Conservation (phyloP, 2,113 vertebrate genomes). For the Labeo rohita region DNA sequence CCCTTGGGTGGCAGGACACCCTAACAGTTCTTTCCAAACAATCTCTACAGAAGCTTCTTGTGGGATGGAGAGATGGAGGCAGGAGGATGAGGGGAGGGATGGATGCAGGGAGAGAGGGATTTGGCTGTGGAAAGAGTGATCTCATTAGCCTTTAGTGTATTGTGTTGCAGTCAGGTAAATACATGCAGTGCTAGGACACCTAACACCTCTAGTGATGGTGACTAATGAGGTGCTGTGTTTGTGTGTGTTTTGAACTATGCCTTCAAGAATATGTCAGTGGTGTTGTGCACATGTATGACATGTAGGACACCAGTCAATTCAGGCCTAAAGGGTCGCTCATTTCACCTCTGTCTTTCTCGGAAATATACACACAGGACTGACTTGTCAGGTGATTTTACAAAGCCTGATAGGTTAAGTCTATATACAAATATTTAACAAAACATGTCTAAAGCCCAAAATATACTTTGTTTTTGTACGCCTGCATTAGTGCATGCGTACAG, state of each 20-base stretch:
- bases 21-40: constrained; percentile 72
- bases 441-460: too few relatives aligned
- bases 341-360: neutral
- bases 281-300: constrained; percentile 29
- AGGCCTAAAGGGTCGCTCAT: neutral
- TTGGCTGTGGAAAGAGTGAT: constrained; percentile 59
- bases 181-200: constrained; percentile 42
- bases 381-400: neutral
- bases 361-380: neutral
- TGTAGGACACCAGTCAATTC: neutral
- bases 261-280: neutral
- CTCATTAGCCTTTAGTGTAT: constrained; percentile 58
- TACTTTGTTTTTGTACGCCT: too few relatives aligned
- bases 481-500: too few relatives aligned
- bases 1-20: constrained; percentile 61
- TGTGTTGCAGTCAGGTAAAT: constrained; percentile 51
- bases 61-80: constrained; percentile 41
- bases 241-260: constrained; percentile 4
- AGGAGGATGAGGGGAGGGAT: constrained; percentile 1
- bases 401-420: neutral
- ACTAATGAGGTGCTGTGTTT: constrained; percentile 44
- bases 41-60: constrained; percentile 68
- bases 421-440: too few relatives aligned
- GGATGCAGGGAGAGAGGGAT: constrained; percentile 27
- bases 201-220: constrained; percentile 52